Conservation (phyloP, 2,888 invertebrate species). For the Seira musarum region DNA sequence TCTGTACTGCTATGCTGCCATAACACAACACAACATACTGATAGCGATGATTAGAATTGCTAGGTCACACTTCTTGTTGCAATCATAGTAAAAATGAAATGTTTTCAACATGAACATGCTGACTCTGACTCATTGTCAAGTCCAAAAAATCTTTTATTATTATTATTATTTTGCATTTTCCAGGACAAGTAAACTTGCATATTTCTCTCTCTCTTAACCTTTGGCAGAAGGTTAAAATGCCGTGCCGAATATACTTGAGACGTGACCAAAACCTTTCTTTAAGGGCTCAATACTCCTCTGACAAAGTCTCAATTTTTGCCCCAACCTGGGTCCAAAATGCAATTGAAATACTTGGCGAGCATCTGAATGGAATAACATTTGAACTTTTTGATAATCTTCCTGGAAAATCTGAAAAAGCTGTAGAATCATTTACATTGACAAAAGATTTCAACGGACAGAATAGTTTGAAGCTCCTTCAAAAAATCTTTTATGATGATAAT, state of each 20-base stretch:
- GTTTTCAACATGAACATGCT: too few relatives aligned
- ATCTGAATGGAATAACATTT: conserved; percentile 26
- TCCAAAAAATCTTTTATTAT: too few relatives aligned
- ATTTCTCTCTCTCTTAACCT: too few relatives aligned
- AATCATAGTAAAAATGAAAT: too few relatives aligned
- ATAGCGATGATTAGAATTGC: too few relatives aligned
- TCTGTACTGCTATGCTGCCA: too few relatives aligned
- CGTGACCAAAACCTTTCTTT: conserved; percentile 13
- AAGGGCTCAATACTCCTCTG: conserved; percentile 2
- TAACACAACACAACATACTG: too few relatives aligned
- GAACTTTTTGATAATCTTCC: conserved; percentile 29
- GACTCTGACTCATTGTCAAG: too few relatives aligned
- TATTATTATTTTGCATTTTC: too few relatives aligned
- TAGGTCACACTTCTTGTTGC: too few relatives aligned
- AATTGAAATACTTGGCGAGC: conserved; percentile 26
- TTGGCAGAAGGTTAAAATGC: too few relatives aligned
- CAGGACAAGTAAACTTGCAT: too few relatives aligned
- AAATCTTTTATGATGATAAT: not conserved
- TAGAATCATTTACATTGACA: conserved; percentile 31
- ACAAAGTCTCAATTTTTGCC: conserved; percentile 50
- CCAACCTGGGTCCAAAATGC: conserved; percentile 53
- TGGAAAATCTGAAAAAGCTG: not conserved
- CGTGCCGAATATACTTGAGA: conserved; percentile 43
- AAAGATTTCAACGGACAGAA: conserved; percentile 40
- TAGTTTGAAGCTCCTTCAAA: not conserved